A percentile compares a stretch with the other conserved stretches of the same genome.
Conservation (phyloP, 1,140 invertebrate species). For the Drosophila kurseongensis region DNA sequence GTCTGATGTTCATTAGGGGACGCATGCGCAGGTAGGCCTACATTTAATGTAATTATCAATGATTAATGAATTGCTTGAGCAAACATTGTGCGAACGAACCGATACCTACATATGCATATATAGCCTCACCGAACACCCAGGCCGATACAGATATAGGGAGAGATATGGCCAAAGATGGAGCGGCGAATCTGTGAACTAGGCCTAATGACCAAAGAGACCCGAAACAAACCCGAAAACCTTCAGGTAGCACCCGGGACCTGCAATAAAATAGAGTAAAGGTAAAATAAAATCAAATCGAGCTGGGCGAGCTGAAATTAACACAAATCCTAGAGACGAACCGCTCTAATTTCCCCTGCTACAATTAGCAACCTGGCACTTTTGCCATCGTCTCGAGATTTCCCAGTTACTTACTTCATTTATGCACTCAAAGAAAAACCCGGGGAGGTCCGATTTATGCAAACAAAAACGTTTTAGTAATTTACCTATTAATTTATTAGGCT, state of each 20-base stretch:
- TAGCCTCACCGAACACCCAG: background rate
- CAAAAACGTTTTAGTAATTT: background rate
- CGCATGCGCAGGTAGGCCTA: constrained; percentile 66
- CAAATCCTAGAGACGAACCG: constrained; percentile 42
- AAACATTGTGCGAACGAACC: constrained; percentile 62
- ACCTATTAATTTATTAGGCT: background rate
- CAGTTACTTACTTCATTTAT: constrained; percentile 17
- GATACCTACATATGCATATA: constrained; percentile 14
- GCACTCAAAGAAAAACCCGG: constrained; percentile 4
- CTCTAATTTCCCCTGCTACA: constrained; percentile 53
- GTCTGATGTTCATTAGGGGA: constrained; percentile 48
- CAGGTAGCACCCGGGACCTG: constrained; percentile 24
- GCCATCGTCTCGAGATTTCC: constrained; percentile 72
- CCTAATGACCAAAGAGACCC: constrained; percentile 35
- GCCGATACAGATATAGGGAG: constrained; percentile 3
- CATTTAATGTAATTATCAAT: constrained; percentile 82
- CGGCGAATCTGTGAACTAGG: constrained; percentile 34
- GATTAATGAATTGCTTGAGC: constrained; percentile 79
- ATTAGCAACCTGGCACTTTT: constrained; percentile 77
- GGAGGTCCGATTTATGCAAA: background rate
- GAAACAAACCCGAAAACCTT: constrained; percentile 6
- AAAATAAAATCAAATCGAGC: constrained; percentile 20
- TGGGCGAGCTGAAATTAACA: constrained; percentile 35
- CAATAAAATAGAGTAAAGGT: constrained; percentile 21
- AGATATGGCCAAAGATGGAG: constrained; percentile 9